Conservation (phyloP, 2,113 vertebrate species). For the Xyliphius kryptos region DNA sequence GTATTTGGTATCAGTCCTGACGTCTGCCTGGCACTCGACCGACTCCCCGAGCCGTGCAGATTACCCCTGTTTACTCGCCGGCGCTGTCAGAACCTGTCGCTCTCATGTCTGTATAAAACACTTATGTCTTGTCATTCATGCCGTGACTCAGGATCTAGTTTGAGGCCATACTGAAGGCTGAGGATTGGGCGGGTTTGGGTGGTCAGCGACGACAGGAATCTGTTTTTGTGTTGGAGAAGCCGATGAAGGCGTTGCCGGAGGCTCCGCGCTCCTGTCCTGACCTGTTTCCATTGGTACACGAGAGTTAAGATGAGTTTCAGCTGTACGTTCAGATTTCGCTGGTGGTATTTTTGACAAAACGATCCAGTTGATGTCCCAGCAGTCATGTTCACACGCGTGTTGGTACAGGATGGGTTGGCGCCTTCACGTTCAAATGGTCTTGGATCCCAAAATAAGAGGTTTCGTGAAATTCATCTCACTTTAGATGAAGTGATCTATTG, state of each 20-base stretch:
- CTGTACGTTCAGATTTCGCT: background rate
- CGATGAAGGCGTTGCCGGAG: background rate
- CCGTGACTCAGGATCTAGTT: background rate
- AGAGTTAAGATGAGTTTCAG: background rate
- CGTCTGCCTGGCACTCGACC: background rate
- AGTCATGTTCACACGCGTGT: no score
- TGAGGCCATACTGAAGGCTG: background rate
- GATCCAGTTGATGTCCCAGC: no score
- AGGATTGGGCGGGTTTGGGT: background rate
- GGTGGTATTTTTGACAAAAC: no score
- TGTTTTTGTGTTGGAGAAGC: background rate
- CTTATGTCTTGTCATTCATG: background rate
- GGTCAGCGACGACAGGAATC: slow-evolving; percentile 18
- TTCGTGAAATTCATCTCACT: no score
- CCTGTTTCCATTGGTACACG: slow-evolving; percentile 1
- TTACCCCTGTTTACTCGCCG: background rate
- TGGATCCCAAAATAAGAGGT: no score
- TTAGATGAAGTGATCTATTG: no score
- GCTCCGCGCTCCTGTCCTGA: background rate
- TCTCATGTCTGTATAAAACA: background rate
- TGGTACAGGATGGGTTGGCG: no score
- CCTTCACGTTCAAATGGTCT: no score
- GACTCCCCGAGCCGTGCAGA: background rate
- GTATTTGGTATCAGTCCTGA: background rate
- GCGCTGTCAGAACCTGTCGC: slow-evolving; percentile 6